These are phyloP conservation scores for Dioctria linearis DNA, from an alignment of 2,888 invertebrate species.

Conservation along the genomic window DNA sequence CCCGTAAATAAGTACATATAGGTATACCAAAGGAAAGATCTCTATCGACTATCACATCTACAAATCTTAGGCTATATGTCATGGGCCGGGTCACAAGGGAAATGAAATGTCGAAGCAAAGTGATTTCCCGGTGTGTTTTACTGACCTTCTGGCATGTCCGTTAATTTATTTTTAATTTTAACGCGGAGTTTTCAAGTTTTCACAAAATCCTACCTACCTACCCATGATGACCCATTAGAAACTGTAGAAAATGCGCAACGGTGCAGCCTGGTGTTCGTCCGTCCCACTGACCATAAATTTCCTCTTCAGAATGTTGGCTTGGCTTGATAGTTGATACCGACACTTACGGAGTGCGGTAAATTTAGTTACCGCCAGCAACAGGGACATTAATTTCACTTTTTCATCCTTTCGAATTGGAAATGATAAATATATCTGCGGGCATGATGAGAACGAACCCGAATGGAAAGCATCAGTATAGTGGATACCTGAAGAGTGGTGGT, in stretches of 20 bases:
- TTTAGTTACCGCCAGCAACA: conserved; percentile 50
- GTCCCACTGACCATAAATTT: conserved; percentile 20
- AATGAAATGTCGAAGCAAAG: conserved; percentile 37
- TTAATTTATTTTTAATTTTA: conserved; percentile 52
- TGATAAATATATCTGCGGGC: conserved; percentile 21
- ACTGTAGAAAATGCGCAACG: too few relatives aligned
- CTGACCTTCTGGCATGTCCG: conserved; percentile 15
- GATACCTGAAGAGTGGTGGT: neutral
- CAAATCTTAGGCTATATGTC: conserved; percentile 36
- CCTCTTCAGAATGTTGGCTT: conserved; percentile 7
- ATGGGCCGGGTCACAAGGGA: conserved; percentile 5
- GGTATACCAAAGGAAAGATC: neutral
- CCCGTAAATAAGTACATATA: too few relatives aligned
- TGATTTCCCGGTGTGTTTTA: conserved; percentile 21
- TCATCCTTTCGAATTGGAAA: conserved; percentile 24
- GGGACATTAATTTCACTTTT: conserved; percentile 49
- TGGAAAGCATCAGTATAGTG: neutral
- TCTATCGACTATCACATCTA: neutral
- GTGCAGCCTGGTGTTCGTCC: neutral
- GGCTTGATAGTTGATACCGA: conserved; percentile 2
- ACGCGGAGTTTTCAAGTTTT: neutral
- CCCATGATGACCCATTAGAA: neutral
- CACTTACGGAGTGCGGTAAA: conserved; percentile 21
- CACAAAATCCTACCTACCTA: neutral
- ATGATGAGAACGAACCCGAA: conserved; percentile 28